Base-by-base conservation (phyloP, 2,113 vertebrate species). In the Gymnogyps californianus region DNA sequence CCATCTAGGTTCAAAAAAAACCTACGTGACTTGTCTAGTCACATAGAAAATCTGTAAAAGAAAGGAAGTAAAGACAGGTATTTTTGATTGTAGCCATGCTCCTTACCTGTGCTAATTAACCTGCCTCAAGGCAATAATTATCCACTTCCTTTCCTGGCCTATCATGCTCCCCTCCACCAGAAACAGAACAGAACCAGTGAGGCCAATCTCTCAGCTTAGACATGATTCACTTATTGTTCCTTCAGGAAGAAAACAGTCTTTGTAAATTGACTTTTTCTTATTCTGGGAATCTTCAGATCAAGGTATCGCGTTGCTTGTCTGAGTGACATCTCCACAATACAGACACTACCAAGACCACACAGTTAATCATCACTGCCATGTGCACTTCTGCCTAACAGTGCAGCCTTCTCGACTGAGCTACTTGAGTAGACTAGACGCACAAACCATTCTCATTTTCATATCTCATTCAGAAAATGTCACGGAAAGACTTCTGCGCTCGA, bases 401-500 rank as follows among this genome's bases (percentile, higher is more conserved):
- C 90, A 86, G 87, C 82, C 78, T 80, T 61, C 96, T 80, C 7
- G 0, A 66, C 84, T 88, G 26, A 2, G 3, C 72, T 88, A 12
- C 95, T 92, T 19, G 77, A 93, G 71, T 9, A 64, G 85, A 71
- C 74, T 25, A 93, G 84, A 89, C 5, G 7, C 54, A 89, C 70
- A 89, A 87, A 69, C 83, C 88, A 17, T 82, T 83, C 96, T 85
- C 88, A 82, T 94, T 91, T 94, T 84, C 88, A 40, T 93, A 57
- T 69, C 95, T 96, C 90, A 92, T 94, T 97, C 96, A 96, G 95
- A 87, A 97, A 96, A 89, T 85, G 93, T 74, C 93, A 95, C 55
- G 54, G 84, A 77, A 57, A 90, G 91, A 67, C 80, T 96, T 70
- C 86, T 89, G 83, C 5, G 4, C 88, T 84, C 6, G 1, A 71